phyloP scores from a whole-genome alignment of 2,888 invertebrate genomes.

The Rhagium mordax region DNA sequence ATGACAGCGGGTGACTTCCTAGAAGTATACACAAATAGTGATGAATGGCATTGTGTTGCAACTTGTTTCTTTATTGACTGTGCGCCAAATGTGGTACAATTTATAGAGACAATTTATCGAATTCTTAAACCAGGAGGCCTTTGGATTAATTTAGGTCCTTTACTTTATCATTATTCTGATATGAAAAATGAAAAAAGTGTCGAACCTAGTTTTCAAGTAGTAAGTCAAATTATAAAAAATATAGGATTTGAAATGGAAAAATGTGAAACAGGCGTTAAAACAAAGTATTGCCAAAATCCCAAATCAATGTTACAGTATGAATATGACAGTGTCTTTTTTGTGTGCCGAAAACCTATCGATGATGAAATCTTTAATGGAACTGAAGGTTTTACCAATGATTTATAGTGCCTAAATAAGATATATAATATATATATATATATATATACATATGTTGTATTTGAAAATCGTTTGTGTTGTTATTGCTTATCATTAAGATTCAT shows the following conservation, averaged over 20 bases:
- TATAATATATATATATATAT: too few species aligned
- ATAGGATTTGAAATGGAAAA: conserved; percentile 90
- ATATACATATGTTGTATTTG: not conserved
- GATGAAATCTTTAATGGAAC: not conserved
- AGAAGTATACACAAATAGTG: conserved; percentile 84
- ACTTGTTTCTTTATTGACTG: conserved; percentile 99
- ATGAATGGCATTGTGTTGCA: conserved; percentile 92
- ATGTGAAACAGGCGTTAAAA: conserved; percentile 84
- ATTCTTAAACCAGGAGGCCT: conserved; percentile 92
- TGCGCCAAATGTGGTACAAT: conserved; percentile 95
- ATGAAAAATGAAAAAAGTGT: conserved; percentile 90
- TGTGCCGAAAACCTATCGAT: conserved; percentile 81
- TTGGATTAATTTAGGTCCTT: conserved; percentile 93
- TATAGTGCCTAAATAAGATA: conserved; percentile 6
- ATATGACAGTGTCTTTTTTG: conserved; percentile 93
- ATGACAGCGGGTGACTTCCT: conserved; percentile 98
- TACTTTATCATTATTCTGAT: conserved; percentile 93
- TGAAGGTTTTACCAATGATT: not conserved
- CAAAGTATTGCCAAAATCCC: conserved; percentile 93
- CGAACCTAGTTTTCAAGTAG: conserved; percentile 87
- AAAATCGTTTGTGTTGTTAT: conserved; percentile 6
- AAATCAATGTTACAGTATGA: conserved; percentile 94
- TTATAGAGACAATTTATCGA: conserved; percentile 92
- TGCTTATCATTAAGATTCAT: conserved; percentile 9
- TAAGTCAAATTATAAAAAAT: conserved; percentile 78